Evolutionary conservation across 2,888 invertebrate species (phyloP), one percentile per base, ranked within the genome.

Genomic region (Diaperis boleti): DNA sequence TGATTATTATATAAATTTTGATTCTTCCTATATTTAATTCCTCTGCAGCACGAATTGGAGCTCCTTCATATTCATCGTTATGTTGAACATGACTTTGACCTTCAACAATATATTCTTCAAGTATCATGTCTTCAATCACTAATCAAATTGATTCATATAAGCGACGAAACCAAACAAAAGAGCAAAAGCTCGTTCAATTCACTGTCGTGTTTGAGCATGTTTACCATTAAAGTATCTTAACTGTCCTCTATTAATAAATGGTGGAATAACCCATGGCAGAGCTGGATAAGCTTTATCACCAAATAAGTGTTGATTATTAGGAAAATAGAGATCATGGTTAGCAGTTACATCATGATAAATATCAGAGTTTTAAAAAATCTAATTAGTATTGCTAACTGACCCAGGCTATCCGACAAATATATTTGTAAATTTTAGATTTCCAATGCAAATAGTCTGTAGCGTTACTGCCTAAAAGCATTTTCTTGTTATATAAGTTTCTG

Each of bases 321-420:
- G 50, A 15, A 31, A 50, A 33, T 33, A 33, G n/a, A 33, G 7
- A 4, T 10, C 11, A 47, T 42, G 3, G 4, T 18, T 15, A 13
- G 10, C 10, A 11, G 33, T 13, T 15, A 3, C 15, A 8, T 54
- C 47, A 33, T n/a, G n/a, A n/a, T 65, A 69, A 8, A 71, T 59
- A 22, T 67, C 64, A 4, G 69, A 70, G 52, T 69, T 69, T 42
- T 60, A 18, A 20, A 73, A 71, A 10, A 72, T 65, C 20, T 68
- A n/a, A n/a, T n/a, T 26, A 10, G 15, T 59, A 52, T 68, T 66
- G 33, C 56, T 59, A 0, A 62, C 64, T 7, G 67, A 67, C 0
- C 67, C 59, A 11, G 64, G 64, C 55, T 49, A 65, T 5, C 64
- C 67, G 10, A 59, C 50, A 41, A 42, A 66, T 7, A 45, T 26